Conservation (phyloP, 1,140 invertebrate genomes). For the Plutomurus gul region DNA sequence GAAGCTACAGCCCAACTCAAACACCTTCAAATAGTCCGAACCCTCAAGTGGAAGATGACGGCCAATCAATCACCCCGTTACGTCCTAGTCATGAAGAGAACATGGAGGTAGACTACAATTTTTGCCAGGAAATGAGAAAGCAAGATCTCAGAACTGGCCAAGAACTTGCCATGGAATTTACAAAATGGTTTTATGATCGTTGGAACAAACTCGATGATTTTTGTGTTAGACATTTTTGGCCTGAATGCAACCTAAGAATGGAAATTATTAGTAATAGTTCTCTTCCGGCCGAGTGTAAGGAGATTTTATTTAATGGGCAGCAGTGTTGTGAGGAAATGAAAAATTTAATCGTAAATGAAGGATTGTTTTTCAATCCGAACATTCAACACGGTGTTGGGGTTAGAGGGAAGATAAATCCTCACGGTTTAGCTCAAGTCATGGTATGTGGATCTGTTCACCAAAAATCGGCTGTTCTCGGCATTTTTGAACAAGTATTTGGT, state of each 20-base stretch:
- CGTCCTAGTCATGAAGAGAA: not conserved
- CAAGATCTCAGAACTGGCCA: conserved; percentile 55
- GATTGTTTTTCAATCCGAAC: conserved; percentile 67
- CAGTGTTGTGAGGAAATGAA: conserved; percentile 58
- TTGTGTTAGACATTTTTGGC: conserved; percentile 64
- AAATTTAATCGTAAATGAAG: conserved; percentile 58
- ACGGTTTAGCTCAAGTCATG: conserved; percentile 66
- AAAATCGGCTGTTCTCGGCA: conserved; percentile 59
- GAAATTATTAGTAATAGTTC: conserved; percentile 49
- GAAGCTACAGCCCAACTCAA: not conserved
- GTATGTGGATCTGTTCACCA: conserved; percentile 67
- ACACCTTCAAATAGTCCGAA: not conserved
- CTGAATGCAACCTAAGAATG: conserved; percentile 58
- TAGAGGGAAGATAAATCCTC: conserved; percentile 63
- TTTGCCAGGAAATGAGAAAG: not conserved
- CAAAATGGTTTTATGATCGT: conserved; percentile 66
- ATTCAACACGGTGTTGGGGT: conserved; percentile 60
- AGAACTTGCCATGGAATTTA: conserved; percentile 63
- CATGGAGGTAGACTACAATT: conserved; percentile 1
- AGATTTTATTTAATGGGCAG: conserved; percentile 52
- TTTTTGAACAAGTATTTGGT: conserved; percentile 69
- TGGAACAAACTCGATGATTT: conserved; percentile 61
- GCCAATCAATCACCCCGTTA: not conserved
- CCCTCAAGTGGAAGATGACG: not conserved
- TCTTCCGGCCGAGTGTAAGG: conserved; percentile 47